Base-by-base conservation (phyloP, 2,888 invertebrate species). In the Sinelater perroti region DNA sequence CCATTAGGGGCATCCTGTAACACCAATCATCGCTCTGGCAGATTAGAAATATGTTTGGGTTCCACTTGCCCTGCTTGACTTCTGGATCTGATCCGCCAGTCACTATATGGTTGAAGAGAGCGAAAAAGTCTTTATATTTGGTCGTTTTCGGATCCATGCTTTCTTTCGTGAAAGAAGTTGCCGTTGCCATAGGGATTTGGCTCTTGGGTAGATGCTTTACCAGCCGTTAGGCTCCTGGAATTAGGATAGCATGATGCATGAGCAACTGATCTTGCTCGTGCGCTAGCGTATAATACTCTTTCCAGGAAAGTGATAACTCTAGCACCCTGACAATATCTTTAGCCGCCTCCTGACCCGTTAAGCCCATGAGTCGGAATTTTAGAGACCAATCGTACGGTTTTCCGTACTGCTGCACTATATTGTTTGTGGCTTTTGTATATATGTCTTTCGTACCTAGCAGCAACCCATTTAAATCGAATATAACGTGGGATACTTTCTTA, bases 1-100 rank as follows among this genome's bases (percentile, higher is more conserved):
- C 97, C 96, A 76, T 93, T 94, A 0, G 91, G 90, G 0, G 96
- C 91, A 78, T 97, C 97, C 80, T 97, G 96, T 74, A 95, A 93
- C 2, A 94, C 95, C 59, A 95, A 77, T 71, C 92, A 91, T 76
- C 85, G 80, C 57, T 81, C 80, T 4, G 87, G 83, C 90, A 87
- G 0, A 94, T 85, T 10, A 90, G 75, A 73, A 93, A 97, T 65
- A 93, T 90, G 73, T 95, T 95, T 0, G 96, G 96, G 51, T 87
- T 85, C 0, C 96, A 96, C 79, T 97, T 97, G 1, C 95, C 93
- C 57, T 83, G 80, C 71, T 88, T 89, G 0, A 96, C 93, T 57
- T 92, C 93, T 0, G 88, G 86, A 73, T 97, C 95, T 7, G 87
- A 85, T 50, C 90, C 90, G 1, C 91, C 93, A 72, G 89, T 86